Conservation (phyloP, 1,140 invertebrate species). For the Neelides sp. region DNA sequence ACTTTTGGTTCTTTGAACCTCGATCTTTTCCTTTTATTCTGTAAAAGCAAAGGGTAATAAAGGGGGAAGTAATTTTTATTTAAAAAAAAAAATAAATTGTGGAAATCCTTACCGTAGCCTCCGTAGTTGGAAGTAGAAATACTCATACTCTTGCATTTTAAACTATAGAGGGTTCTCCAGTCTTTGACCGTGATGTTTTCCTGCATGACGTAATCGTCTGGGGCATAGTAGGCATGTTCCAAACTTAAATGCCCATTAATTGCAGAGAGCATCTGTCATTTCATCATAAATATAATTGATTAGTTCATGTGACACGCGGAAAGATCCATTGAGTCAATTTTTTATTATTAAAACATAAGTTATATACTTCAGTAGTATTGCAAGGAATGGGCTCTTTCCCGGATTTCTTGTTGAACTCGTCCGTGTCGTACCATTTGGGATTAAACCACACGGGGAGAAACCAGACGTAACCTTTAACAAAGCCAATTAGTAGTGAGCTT, state of each 20-base stretch:
- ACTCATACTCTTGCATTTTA: constrained; percentile 28
- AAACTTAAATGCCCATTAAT: constrained; percentile 63
- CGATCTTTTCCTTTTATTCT: too few species aligned
- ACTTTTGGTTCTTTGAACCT: too few species aligned
- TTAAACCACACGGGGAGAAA: constrained; percentile 63
- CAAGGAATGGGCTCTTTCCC: constrained; percentile 45
- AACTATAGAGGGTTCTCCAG: constrained; percentile 44
- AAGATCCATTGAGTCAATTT: background rate
- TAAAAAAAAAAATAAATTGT: too few species aligned
- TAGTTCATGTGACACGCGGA: background rate
- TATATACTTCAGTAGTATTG: constrained; percentile 50
- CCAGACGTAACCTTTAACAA: constrained; percentile 65
- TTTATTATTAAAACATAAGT: constrained; percentile 40
- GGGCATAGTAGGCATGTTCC: constrained; percentile 52
- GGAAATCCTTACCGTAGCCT: too few species aligned
- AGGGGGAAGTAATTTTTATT: too few species aligned
- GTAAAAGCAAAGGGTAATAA: too few species aligned
- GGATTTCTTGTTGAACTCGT: constrained; percentile 41
- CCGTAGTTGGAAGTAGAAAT: constrained; percentile 47
- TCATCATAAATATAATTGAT: too few species aligned
- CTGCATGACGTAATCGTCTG: constrained; percentile 48
- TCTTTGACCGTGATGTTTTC: constrained; percentile 47
- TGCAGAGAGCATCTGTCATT: constrained; percentile 35
- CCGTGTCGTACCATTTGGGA: constrained; percentile 52
- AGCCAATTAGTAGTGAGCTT: constrained; percentile 45